These are phyloP conservation scores for Lamprologus sp. DNA, from an alignment of 2,113 vertebrate genomes.

Conservation along the genomic window DNA sequence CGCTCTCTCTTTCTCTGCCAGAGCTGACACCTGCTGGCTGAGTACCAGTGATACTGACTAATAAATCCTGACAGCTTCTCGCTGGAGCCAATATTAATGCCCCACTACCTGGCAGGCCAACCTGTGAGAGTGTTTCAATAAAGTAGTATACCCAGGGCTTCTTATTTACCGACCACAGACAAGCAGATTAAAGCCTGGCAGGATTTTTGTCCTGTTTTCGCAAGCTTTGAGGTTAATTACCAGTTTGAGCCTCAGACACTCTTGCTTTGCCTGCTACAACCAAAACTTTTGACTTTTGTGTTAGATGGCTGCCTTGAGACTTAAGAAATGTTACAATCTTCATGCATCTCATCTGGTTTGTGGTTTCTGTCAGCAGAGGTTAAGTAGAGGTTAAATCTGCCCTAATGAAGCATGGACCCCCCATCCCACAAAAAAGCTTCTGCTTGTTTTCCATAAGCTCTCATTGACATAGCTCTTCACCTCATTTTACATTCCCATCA, in stretches of 20 bases:
- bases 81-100: conserved; percentile 60
- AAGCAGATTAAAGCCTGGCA: conserved; percentile 56
- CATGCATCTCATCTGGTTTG: not conserved
- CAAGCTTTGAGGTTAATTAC: conserved; percentile 50
- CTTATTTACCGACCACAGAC: conserved; percentile 63
- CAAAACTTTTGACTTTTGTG: not conserved
- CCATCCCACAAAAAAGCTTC: not conserved
- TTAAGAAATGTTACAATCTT: not conserved
- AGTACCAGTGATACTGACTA: conserved; percentile 61
- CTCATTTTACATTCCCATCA: conserved; percentile 58
- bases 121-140: conserved; percentile 60
- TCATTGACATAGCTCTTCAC: conserved; percentile 36
- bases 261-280: not conserved
- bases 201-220: conserved; percentile 34
- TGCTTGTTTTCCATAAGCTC: conserved; percentile 45
- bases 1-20: conserved; percentile 39
- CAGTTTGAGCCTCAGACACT: not conserved
- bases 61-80: conserved; percentile 66
- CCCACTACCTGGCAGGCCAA: conserved; percentile 54
- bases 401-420: not conserved
- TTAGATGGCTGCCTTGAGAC: not conserved
- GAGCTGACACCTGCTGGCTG: conserved; percentile 62
- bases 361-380: conserved; percentile 12
- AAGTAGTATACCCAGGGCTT: conserved; percentile 50
- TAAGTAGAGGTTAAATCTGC: conserved; percentile 16